Percentiles rank a stretch among this genome's conserved stretches.
These are phyloP conservation scores for Rhynchotus rufescens DNA, from an alignment of 2,797 vertebrate species.

Conservation along the genomic window DNA sequence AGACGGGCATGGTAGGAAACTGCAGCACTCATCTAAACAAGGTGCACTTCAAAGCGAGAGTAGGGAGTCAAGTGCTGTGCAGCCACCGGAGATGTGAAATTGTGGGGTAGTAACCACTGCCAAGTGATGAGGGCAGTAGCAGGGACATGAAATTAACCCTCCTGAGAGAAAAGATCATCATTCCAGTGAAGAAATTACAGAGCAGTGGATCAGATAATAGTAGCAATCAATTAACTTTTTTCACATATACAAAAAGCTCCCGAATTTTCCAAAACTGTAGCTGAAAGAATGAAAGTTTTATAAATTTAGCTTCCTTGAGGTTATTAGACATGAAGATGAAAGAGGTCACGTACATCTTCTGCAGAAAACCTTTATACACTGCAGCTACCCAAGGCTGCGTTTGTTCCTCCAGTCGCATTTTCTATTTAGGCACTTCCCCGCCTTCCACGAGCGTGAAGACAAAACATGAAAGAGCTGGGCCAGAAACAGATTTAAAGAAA, in stretches of 20 bases:
- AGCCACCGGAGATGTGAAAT: not conserved
- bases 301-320: not conserved
- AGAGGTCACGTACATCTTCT: not conserved
- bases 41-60: not conserved
- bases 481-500: not conserved
- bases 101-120: not conserved
- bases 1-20: not conserved
- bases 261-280: not conserved
- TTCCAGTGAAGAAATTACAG: not conserved
- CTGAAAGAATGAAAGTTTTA: not conserved
- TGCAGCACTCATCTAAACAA: not conserved
- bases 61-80: not conserved
- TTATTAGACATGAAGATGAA: not conserved
- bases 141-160: not conserved
- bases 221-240: not conserved
- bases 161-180: not conserved
- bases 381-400: not conserved
- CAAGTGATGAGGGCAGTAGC: not conserved
- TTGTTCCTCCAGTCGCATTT: not conserved
- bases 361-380: not conserved
- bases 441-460: not conserved
- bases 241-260: rapidly evolving
- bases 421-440: not conserved
- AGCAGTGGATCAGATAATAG: not conserved
- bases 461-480: not conserved